Percentiles rank a stretch among this genome's conserved stretches.
These are phyloP conservation scores for Branchellion lobata DNA, from an alignment of 2,888 invertebrate species.

Conservation along the genomic window DNA sequence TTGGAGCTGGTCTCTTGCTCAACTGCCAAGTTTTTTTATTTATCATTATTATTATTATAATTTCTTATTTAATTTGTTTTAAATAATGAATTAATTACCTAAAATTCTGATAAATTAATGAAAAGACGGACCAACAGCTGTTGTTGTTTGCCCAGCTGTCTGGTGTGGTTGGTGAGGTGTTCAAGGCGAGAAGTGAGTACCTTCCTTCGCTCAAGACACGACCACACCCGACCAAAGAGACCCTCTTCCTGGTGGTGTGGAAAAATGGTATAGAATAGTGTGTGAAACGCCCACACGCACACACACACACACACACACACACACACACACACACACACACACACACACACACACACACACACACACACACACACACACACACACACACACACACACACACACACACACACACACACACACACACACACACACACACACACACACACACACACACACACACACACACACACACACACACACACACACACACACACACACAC, in stretches of 20 bases:
- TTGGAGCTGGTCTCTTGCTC: no score
- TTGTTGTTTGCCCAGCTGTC: not conserved
- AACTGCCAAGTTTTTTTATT: no score
- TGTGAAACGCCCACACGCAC: no score
- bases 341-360: no score
- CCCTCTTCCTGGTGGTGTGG: no score
- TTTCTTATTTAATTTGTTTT: not conserved
- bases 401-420: constrained; percentile 34
- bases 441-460: constrained; percentile 35
- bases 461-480: constrained; percentile 38
- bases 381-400: constrained; percentile 8
- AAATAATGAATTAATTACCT: not conserved
- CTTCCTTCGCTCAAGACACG: constrained; percentile 10
- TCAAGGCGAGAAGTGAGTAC: not conserved
- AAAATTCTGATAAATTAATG: not conserved
- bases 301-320: no score
- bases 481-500: constrained; percentile 32
- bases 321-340: no score
- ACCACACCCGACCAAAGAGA: not conserved
- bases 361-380: no score
- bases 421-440: constrained; percentile 37
- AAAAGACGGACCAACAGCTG: not conserved
- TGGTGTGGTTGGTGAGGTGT: not conserved
- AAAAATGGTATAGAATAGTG: no score
- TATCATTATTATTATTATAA: no score